phyloP scores from a whole-genome alignment of 2,888 invertebrate genomes.

The Yponomeuta cagnagella region DNA sequence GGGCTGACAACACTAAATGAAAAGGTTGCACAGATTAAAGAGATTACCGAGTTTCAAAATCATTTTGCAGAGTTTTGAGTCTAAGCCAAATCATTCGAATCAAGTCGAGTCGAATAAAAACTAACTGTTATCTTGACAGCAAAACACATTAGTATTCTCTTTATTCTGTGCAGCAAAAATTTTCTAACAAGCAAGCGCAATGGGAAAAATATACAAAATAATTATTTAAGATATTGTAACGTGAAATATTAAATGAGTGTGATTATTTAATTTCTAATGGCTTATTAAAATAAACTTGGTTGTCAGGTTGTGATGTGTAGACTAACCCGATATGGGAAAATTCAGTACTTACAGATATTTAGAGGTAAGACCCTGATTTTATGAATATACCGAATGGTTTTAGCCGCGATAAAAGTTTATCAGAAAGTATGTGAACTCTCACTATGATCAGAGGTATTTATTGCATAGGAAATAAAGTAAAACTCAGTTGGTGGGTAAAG shows the following conservation, averaged over 20 bases:
- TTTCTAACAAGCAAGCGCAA: neutral
- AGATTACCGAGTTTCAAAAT: neutral
- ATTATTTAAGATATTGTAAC: neutral
- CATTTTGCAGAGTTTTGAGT: neutral
- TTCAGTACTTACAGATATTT: conserved; percentile 73
- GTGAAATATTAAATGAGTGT: neutral
- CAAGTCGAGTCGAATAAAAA: neutral
- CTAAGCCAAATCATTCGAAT: neutral
- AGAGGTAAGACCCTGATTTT: conserved; percentile 48
- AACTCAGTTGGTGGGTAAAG: too few species aligned
- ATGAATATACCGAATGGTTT: neutral
- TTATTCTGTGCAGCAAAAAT: neutral
- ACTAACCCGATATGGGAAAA: conserved; percentile 67
- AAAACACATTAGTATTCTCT: neutral
- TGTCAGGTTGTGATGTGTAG: conserved; percentile 59
- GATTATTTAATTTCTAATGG: neutral
- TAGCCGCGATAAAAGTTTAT: too few species aligned
- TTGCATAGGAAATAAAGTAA: too few species aligned
- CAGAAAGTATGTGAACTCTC: too few species aligned
- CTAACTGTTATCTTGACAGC: neutral
- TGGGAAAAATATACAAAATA: neutral
- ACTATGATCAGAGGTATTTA: too few species aligned
- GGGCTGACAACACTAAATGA: too few species aligned
- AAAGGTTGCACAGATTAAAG: neutral
- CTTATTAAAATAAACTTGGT: neutral